phyloP scores from a whole-genome alignment of 2,888 invertebrate genomes.

The Ptychoptera contaminata region DNA sequence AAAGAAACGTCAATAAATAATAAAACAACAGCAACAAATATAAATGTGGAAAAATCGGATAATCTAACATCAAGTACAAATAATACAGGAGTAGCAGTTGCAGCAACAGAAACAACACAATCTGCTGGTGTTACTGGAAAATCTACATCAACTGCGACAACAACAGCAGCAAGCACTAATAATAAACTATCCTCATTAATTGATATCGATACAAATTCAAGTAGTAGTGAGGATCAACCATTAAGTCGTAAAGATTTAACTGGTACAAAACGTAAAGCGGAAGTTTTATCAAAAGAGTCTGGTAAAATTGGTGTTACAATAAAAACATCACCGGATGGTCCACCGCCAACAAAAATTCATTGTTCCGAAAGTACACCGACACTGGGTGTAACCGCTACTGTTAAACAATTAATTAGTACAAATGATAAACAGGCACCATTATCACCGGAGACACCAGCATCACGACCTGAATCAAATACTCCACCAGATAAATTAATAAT shows the following conservation, averaged over 20 bases:
- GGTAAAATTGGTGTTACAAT: conserved; percentile 86
- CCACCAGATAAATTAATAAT: conserved; percentile 15
- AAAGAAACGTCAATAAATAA: neutral
- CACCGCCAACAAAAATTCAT: conserved; percentile 24
- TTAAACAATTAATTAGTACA: conserved; percentile 15
- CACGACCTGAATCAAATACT: conserved; percentile 26
- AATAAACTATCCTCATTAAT: conserved; percentile 15
- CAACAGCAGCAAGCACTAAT: conserved; percentile 12
- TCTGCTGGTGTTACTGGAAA: neutral
- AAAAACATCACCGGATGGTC: conserved; percentile 42
- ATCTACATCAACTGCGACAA: conserved; percentile 13
- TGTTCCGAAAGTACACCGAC: conserved; percentile 24
- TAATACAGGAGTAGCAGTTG: conserved; percentile 9
- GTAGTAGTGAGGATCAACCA: conserved; percentile 44
- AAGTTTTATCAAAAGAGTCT: conserved; percentile 69
- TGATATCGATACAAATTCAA: conserved; percentile 37
- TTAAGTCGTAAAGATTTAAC: conserved; percentile 38
- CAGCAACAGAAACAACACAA: conserved; percentile 11
- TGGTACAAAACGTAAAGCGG: conserved; percentile 71
- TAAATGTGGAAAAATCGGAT: conserved; percentile 14
- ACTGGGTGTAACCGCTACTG: conserved; percentile 24
- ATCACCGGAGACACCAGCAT: conserved; percentile 32
- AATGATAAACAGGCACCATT: conserved; percentile 19
- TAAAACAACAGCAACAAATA: conserved; percentile 16
- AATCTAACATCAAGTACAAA: conserved; percentile 27